Base-by-base conservation (phyloP, 2,113 vertebrate genomes). In the Leucopsar rothschildi region DNA sequence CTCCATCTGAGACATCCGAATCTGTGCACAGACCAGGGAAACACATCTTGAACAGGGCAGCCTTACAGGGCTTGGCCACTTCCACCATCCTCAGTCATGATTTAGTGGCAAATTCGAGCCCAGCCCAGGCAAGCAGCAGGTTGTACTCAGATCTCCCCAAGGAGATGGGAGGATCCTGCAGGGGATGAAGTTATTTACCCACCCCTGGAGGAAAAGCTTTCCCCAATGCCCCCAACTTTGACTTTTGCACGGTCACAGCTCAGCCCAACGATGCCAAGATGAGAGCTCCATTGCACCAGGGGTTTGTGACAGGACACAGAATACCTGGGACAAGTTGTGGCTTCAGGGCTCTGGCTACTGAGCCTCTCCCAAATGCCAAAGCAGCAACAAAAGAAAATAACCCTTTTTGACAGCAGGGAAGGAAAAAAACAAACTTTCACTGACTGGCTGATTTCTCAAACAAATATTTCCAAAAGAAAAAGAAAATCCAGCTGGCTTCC, bases 401-500 rank as follows among this genome's bases (percentile, higher is more conserved):
- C 24, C 16, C 28, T 37, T 71, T 65, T 2, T 56, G 27, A 61
- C 59, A 82, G 60, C 47, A 64, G 61, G 42, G 27, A 60, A 79
- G 12, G 11, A 16, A 37, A 60, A 70, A 23, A 52, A 15, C 47
- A 18, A 61, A 81, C 50, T 79, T 90, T 28, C 70, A 55, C 70
- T 50, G 28, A 39, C 18, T 6, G 15, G 21, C 6, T 53, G 29
- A 29, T 70, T 80, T 80, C 45, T 37, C 31, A 15, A 88, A 82
- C 11, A 91, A 89, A 6, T 63, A 77, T 65, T 86, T 91, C 65
- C 60, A 31, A 61, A 55, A 90, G 27, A n/a, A 70, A 73, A 91
- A 55, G 33, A 82, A 91, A 89, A 49, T 9, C 12, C 66, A 59
- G 12, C 68, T 50, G 39, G n/a, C 69, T 91, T 82, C 82, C n/a